Percentiles rank a stretch among this genome's conserved stretches.
phyloP scores from a whole-genome alignment of 2,888 invertebrate genomes.

The Drosophila barbarae region DNA sequence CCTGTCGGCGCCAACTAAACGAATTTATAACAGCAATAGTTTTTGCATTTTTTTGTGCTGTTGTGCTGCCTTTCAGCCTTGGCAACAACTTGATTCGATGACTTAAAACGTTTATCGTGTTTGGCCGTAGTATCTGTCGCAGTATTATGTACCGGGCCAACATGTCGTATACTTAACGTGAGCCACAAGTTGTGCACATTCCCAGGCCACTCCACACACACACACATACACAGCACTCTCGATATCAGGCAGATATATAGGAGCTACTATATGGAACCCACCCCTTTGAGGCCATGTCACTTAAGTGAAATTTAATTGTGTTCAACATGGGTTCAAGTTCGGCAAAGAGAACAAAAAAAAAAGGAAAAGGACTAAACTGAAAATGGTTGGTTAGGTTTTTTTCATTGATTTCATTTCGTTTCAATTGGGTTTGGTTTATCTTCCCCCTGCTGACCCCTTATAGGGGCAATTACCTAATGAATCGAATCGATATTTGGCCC shows the following conservation, averaged over 20 bases:
- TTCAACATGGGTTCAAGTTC: constrained; percentile 12
- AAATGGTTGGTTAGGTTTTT: constrained; percentile 10
- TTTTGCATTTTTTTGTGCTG: constrained; percentile 14
- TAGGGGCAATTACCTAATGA: constrained; percentile 40
- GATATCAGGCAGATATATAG: constrained; percentile 1
- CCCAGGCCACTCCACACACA: constrained; percentile 18
- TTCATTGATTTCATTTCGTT: constrained; percentile 23
- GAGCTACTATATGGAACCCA: neutral
- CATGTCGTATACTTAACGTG: constrained; percentile 27
- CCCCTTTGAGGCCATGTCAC: constrained; percentile 2
- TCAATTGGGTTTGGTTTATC: neutral
- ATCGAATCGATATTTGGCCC: constrained; percentile 35
- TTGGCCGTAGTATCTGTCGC: constrained; percentile 16
- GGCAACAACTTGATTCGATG: constrained; percentile 33
- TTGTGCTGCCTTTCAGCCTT: neutral
- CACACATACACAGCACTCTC: neutral
- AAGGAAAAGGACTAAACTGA: neutral
- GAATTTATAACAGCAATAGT: constrained; percentile 36
- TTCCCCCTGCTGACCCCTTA: neutral
- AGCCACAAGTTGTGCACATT: constrained; percentile 31
- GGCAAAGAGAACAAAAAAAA: neutral
- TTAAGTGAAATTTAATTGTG: constrained; percentile 30
- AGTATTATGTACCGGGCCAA: constrained; percentile 14
- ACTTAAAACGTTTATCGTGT: constrained; percentile 55
- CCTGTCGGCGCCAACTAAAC: constrained; percentile 34